Evolutionary conservation across 2,113 vertebrate species (phyloP).

Genomic region (Ctenomys sociabilis): DNA sequence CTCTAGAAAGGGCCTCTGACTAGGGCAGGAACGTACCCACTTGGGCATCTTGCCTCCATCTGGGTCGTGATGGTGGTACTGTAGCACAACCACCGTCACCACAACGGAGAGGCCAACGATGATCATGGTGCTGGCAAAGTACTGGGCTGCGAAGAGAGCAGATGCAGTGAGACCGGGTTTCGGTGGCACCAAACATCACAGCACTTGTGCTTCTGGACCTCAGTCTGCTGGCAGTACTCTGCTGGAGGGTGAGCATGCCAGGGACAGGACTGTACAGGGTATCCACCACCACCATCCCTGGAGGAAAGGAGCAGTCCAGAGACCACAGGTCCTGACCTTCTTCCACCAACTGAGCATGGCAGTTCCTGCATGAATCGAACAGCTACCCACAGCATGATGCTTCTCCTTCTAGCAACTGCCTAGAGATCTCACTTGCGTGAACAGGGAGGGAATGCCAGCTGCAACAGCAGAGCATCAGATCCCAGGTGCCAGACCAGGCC

Average conservation of each 20-base stretch:
- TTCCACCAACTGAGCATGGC: rapidly evolving
- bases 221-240: rapidly evolving
- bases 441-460: background rate
- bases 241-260: background rate
- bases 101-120: constrained; percentile 97
- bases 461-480: background rate
- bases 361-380: background rate
- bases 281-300: background rate
- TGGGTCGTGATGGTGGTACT: constrained; percentile 97
- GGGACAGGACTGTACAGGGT: too few species aligned
- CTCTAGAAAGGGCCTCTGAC: background rate
- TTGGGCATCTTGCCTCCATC: constrained; percentile 96
- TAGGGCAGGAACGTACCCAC: constrained; percentile 90
- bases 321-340: background rate
- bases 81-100: constrained; percentile 95
- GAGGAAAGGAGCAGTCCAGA: background rate
- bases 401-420: background rate
- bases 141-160: constrained; percentile 90
- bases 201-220: rapidly evolving
- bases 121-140: constrained; percentile 98
- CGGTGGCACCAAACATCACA: rapidly evolving
- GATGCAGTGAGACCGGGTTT: background rate
- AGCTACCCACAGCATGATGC: too few species aligned
- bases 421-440: background rate
- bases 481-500: background rate